Percentiles rank a stretch among this genome's conserved stretches.
Evolutionary conservation across 2,113 vertebrate species (phyloP).

Genomic region (Mesocricetus auratus): DNA sequence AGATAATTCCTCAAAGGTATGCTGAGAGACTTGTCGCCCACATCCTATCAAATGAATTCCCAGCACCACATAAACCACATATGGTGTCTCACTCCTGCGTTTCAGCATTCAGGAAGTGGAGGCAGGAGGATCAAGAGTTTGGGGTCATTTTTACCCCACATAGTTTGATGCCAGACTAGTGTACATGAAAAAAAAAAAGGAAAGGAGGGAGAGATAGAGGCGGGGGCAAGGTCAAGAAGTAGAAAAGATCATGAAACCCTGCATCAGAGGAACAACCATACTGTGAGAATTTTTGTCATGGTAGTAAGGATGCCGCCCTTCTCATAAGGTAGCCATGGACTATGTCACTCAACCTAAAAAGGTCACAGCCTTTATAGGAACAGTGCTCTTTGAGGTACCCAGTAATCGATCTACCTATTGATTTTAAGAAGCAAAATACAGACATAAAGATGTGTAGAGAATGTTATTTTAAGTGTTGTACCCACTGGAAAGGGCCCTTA

Average conservation of each 20-base stretch:
- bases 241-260: too few species aligned
- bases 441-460: background rate
- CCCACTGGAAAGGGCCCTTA: background rate
- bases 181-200: background rate
- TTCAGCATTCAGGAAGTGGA: background rate
- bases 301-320: background rate
- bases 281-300: background rate
- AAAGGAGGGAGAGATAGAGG: background rate
- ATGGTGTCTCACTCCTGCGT: background rate
- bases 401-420: background rate
- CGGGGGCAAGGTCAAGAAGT: background rate
- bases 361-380: background rate
- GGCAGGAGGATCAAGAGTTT: background rate
- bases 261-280: background rate
- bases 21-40: background rate
- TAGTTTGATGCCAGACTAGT: too few species aligned
- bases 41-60: background rate
- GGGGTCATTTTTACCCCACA: background rate
- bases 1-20: background rate
- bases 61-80: background rate
- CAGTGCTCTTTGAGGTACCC: too few species aligned
- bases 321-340: background rate
- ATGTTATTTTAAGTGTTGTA: conserved; percentile 7
- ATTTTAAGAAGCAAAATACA: background rate
- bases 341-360: background rate